These are phyloP conservation scores for Myopa tessellatipennis DNA, from an alignment of 2,888 invertebrate species.

Conservation along the genomic window DNA sequence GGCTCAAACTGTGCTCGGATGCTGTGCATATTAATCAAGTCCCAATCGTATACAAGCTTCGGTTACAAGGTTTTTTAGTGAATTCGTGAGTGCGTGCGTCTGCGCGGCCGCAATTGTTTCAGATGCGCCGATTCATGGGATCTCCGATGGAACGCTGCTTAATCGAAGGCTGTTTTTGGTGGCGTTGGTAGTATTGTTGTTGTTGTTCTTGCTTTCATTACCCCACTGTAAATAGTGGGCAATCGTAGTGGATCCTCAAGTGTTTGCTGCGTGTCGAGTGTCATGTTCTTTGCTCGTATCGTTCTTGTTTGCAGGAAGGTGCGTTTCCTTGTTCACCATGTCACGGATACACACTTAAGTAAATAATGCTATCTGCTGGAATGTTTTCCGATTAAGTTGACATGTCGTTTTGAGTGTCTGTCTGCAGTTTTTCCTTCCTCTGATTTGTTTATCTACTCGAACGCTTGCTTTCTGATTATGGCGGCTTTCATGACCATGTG, in stretches of 20 bases:
- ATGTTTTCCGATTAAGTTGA: constrained; percentile 36
- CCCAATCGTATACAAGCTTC: constrained; percentile 59
- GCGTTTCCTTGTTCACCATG: constrained; percentile 40
- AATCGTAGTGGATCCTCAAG: not conserved
- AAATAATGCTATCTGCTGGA: not conserved
- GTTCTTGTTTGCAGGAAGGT: constrained; percentile 22
- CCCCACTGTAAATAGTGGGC: not conserved
- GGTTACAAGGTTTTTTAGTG: constrained; percentile 57
- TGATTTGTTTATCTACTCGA: not conserved
- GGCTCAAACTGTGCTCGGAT: constrained; percentile 42
- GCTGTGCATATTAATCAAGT: constrained; percentile 65
- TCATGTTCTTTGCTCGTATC: constrained; percentile 23
- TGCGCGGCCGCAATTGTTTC: not conserved
- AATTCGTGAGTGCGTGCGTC: constrained; percentile 25
- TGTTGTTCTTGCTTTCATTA: constrained; percentile 22
- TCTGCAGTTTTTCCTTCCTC: not conserved
- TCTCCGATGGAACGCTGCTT: not conserved
- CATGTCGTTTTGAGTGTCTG: not conserved
- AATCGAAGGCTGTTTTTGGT: constrained; percentile 1
- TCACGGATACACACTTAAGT: constrained; percentile 25
- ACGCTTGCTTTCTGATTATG: constrained; percentile 7
- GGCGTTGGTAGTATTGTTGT: constrained; percentile 23
- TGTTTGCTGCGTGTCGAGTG: constrained; percentile 28
- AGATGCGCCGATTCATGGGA: not conserved
- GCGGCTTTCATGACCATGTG: not conserved